Evolutionary conservation across 1,140 invertebrate species (phyloP).

Genomic region (Cyphomyrmex costatus): DNA sequence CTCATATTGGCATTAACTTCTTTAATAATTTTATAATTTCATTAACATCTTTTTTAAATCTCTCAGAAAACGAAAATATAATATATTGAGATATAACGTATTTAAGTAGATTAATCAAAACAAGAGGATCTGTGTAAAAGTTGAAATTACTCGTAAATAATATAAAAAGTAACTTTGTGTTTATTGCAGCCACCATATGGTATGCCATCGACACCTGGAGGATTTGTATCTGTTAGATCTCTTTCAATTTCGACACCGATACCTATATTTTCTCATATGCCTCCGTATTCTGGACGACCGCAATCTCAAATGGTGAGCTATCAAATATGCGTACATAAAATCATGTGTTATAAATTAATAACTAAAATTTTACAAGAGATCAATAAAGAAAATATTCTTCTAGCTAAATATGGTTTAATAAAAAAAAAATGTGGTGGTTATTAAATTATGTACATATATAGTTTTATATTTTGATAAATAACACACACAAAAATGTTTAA

Average conservation of each 20-base stretch:
- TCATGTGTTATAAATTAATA: background rate
- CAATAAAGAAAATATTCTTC: background rate
- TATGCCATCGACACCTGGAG: conserved; percentile 76
- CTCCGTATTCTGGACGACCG: conserved; percentile 78
- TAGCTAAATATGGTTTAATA: background rate
- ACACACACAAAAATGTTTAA: background rate
- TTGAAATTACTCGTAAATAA: background rate
- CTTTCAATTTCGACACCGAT: conserved; percentile 77
- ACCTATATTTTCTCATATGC: conserved; percentile 81
- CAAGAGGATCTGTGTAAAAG: background rate
- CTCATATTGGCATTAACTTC: no score
- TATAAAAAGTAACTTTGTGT: background rate
- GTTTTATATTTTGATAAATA: background rate
- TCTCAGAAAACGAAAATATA: background rate
- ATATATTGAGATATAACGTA: background rate
- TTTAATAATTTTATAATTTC: no score
- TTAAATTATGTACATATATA: background rate
- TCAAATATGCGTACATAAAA: background rate
- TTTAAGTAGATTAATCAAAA: background rate
- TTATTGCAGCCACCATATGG: conserved; percentile 80
- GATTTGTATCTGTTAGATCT: conserved; percentile 79
- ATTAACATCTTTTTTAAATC: background rate
- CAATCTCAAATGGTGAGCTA: conserved; percentile 82
- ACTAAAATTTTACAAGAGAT: background rate
- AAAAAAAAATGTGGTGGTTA: background rate